A percentile compares a stretch with the other conserved stretches of the same genome.
phyloP scores from a whole-genome alignment of 1,140 invertebrate genomes.

The Acromyrmex echinatior region DNA sequence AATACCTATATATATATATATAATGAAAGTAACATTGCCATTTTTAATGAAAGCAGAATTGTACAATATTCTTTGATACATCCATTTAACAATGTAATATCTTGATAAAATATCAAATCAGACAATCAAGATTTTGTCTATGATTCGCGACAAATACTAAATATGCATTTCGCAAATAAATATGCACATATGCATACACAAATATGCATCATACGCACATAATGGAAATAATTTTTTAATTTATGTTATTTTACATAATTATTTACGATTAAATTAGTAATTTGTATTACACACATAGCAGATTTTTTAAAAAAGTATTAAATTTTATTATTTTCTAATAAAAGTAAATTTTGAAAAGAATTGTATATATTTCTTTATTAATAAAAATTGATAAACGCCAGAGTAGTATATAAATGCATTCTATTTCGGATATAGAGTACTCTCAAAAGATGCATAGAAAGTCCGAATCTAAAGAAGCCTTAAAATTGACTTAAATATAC shows the following conservation, averaged over 20 bases:
- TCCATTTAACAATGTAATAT: slow-evolving; percentile 35
- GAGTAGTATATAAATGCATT: slow-evolving; percentile 44
- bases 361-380: slow-evolving; percentile 8
- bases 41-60: slow-evolving; percentile 19
- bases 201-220: neutral
- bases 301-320: neutral
- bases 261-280: slow-evolving; percentile 15
- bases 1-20: slow-evolving; percentile 2
- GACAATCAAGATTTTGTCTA: slow-evolving; percentile 51
- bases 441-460: slow-evolving; percentile 4
- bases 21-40: slow-evolving; percentile 59
- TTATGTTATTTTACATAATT: slow-evolving; percentile 22
- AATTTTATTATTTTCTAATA: neutral
- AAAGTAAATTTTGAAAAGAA: neutral
- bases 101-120: slow-evolving; percentile 49
- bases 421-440: slow-evolving; percentile 47
- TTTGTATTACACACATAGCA: neutral
- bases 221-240: neutral
- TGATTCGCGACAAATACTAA: slow-evolving; percentile 15
- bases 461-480: slow-evolving; percentile 23
- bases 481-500: slow-evolving; percentile 46
- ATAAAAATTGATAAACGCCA: slow-evolving; percentile 21
- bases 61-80: slow-evolving; percentile 55
- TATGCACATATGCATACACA: neutral
- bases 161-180: slow-evolving; percentile 1